phyloP scores from a whole-genome alignment of 2,797 vertebrate species.

The Brachyrhaphis roseni region DNA sequence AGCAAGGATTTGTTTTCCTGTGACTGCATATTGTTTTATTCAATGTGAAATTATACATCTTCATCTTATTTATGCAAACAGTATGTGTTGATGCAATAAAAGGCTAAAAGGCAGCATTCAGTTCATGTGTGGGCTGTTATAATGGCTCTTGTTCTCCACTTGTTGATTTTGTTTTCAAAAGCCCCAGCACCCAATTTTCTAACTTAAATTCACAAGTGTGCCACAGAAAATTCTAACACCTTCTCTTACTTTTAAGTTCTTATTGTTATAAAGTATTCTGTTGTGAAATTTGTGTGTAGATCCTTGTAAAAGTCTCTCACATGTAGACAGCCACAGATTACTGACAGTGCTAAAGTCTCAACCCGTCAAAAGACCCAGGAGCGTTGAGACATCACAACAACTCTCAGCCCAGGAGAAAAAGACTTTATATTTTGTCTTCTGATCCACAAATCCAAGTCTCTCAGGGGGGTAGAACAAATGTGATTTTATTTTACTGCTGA shows the following conservation, averaged over 20 bases:
- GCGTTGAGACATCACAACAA: neutral
- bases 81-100: neutral
- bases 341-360: neutral
- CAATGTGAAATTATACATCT: neutral
- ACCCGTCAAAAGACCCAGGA: neutral
- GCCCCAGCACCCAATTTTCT: neutral
- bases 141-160: slow-evolving; percentile 4
- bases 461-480: neutral
- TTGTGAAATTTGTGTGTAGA: neutral
- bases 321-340: neutral
- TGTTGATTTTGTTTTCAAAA: slow-evolving; percentile 1
- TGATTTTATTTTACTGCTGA: neutral
- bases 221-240: neutral
- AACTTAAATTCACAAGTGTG: neutral
- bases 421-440: neutral
- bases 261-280: neutral
- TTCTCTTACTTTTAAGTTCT: neutral
- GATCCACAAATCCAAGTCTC: neutral
- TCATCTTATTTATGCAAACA: neutral
- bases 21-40: neutral
- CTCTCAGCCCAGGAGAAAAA: neutral
- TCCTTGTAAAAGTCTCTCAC: neutral
- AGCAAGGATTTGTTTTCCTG: neutral
- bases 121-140: slow-evolving; percentile 3
- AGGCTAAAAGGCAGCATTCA: neutral